Conservation (phyloP, 2,797 vertebrate species). For the Bovichtus diacanthus region DNA sequence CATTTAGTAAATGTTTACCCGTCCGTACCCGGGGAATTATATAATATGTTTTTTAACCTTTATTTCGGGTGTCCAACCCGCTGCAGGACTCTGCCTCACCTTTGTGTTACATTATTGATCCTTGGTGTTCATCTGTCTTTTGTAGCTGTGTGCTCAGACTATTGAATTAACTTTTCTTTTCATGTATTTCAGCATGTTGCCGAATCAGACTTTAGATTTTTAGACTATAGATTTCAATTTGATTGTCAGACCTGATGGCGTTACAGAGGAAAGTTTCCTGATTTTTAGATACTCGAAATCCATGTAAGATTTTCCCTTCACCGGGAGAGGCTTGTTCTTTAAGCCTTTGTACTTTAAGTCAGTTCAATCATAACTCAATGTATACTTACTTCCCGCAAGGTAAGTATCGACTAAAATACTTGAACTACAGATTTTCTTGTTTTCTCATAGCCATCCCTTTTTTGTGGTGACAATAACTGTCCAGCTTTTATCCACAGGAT, state of each 20-base stretch:
- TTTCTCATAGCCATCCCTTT: constrained; percentile 8
- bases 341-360: constrained; percentile 10
- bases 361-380: neutral
- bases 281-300: constrained; percentile 1
- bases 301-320: neutral
- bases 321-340: neutral
- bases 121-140: constrained; percentile 11
- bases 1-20: too few relatives aligned
- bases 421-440: neutral
- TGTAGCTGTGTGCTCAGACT: neutral
- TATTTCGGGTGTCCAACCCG: too few relatives aligned
- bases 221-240: constrained; percentile 1
- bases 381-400: constrained; percentile 3
- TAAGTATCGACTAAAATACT: constrained; percentile 46
- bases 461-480: constrained; percentile 76
- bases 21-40: too few relatives aligned
- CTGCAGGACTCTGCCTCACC: neutral
- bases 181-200: constrained; percentile 39
- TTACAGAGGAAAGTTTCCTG: neutral
- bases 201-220: constrained; percentile 6
- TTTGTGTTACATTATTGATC: neutral
- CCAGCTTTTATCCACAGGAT: constrained; percentile 91
- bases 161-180: constrained; percentile 18
- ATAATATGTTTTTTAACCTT: too few relatives aligned
- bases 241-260: neutral